Percentiles rank a stretch among this genome's conserved stretches.
phyloP scores from a whole-genome alignment of 2,888 invertebrate species.

The Parnassius glacialis region DNA sequence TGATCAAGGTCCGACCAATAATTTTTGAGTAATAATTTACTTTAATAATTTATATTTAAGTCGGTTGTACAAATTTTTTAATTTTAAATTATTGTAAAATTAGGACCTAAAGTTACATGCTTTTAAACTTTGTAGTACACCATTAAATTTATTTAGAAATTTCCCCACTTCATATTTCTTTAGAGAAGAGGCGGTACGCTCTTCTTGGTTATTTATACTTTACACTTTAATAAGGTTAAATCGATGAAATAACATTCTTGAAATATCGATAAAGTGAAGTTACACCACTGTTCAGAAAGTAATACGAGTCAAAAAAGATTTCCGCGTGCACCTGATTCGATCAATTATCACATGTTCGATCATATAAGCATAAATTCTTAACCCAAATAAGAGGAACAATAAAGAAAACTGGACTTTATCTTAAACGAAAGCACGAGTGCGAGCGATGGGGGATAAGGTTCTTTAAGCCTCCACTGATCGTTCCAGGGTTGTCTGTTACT shows the following conservation, averaged over 20 bases:
- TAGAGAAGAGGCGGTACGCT: too few relatives aligned
- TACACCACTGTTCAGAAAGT: slow-evolving; percentile 7
- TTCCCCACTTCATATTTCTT: too few relatives aligned
- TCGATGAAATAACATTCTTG: neutral
- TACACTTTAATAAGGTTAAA: too few relatives aligned
- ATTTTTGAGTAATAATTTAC: too few relatives aligned
- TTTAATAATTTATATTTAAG: too few relatives aligned
- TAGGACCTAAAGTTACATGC: too few relatives aligned
- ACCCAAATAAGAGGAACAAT: slow-evolving; percentile 30
- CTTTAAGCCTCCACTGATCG: slow-evolving; percentile 31
- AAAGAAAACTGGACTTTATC: slow-evolving; percentile 37
- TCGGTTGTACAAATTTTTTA: too few relatives aligned
- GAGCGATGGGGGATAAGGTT: slow-evolving; percentile 41
- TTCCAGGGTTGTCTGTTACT: slow-evolving; percentile 14
- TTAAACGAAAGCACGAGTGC: slow-evolving; percentile 46
- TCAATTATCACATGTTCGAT: slow-evolving; percentile 22
- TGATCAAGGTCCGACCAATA: too few relatives aligned
- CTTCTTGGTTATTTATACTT: too few relatives aligned
- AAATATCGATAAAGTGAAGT: neutral
- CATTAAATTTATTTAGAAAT: too few relatives aligned
- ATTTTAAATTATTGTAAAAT: too few relatives aligned
- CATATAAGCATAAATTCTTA: slow-evolving; percentile 20
- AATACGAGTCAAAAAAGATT: slow-evolving; percentile 2
- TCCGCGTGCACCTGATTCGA: slow-evolving; percentile 24
- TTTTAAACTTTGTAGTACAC: too few relatives aligned